Evolutionary conservation across 2,888 invertebrate species (phyloP), one percentile per base, ranked within the genome.

Genomic region (Galeruca laticollis): DNA sequence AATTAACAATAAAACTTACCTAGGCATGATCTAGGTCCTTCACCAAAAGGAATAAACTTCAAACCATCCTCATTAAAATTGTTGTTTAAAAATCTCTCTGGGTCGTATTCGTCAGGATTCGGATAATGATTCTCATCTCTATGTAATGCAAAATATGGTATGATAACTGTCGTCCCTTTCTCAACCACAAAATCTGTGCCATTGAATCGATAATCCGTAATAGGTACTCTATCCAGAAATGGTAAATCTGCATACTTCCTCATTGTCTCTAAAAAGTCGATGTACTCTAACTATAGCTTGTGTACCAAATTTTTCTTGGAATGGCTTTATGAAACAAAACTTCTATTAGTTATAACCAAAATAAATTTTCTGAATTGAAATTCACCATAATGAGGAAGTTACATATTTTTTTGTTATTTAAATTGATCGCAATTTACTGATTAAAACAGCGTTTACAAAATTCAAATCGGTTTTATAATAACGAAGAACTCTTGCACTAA

Each of bases 141-240:
- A 10, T 73, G 70, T 31, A 70, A 20, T 18, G 70, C 70, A 47
- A 43, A 61, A 26, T 60, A 43, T 11, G 72, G 65, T 13, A 73
- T 73, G 26, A 56, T 60, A 20, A 73, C 57, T 11, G 54, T 33
- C 2, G 51, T 56, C 11, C 68, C 70, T 60, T 73, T 70, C 70
- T 84, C 78, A n/a, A 84, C 79, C 8, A 75, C 65, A 4, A 80
- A 60, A 40, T 81, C 74, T 1, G 80, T 77, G 15, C 76, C 78
- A 15, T 77, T 77, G 18, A 82, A 62, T 33, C 77, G 73, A 69
- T 82, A 84, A 37, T 82, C 77, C 61, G 77, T 69, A 5, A 75
- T 75, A 54, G 82, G 81, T 49, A 66, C 61, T 51, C 72, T 72
- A 26, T 72, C 72, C 61, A 72, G 10, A 18, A 70, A 70, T n/a